Base-by-base conservation (phyloP, 1,140 invertebrate species). In the Lithobius niger region DNA sequence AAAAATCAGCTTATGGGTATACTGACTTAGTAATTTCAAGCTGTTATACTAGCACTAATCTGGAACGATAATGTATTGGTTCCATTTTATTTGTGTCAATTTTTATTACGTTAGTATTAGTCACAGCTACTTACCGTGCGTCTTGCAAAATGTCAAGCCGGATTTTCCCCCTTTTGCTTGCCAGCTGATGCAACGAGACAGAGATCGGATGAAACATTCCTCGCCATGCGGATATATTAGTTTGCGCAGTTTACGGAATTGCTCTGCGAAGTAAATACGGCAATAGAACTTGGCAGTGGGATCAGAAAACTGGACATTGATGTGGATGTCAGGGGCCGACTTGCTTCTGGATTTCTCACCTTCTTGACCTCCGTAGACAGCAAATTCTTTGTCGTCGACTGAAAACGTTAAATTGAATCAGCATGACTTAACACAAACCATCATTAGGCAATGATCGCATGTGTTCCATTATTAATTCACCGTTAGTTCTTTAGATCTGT, bases 111-210 rank as follows among this genome's bases (percentile, higher is more conserved):
- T n/a, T 43, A 3, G 59, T 64, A n/a, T n/a, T n/a, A n/a, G n/a
- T n/a, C n/a, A n/a, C n/a, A n/a, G n/a, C n/a, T n/a, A n/a, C n/a
- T 59, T 70, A 86, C 86, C 86, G 69, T 81, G 75, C 18, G 91
- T 97, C 76, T 98, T 97, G 65, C 86, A 89, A 72, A 99, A 99
- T 13, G 82, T 79, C 24, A 91, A 95, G 1, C 95, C 94, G 13
- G 92, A 97, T 72, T 99, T 99, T 15, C 96, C 95, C 42, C 94
- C 96, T 56, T 83, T 76, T 0, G 95, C 92, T 25, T 88, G 83
- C 96, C 96, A 99, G 28, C 84, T 82, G 21, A 89, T 79, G 68
- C 92, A 97, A 52, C 85, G 76, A 28, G 88, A 82, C 27, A 99
- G 71, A 24, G 94, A 98, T 4, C 92, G 66, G 21, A 81, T 73